Conservation (phyloP, 1,140 invertebrate species). For the Mycetomoellerius zeteki region DNA sequence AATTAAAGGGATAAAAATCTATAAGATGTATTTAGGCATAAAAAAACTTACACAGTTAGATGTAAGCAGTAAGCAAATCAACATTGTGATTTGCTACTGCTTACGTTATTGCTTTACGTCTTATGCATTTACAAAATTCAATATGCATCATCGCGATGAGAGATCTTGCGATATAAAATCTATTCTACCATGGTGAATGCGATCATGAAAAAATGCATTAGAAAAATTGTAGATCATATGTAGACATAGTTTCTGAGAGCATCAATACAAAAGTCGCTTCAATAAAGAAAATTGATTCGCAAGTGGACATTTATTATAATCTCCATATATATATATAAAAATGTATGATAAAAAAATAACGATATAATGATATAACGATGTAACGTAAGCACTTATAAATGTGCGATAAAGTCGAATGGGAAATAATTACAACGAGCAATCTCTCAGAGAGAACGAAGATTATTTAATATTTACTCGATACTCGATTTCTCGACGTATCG, state of each 20-base stretch:
- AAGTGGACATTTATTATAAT: not conserved
- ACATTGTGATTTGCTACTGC: no score
- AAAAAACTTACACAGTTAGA: no score
- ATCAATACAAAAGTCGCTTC: not conserved
- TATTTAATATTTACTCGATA: slow-evolving; percentile 36
- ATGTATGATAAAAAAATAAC: not conserved
- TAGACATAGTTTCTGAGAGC: not conserved
- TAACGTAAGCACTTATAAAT: slow-evolving; percentile 20
- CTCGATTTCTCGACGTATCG: not conserved
- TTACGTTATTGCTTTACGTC: not conserved
- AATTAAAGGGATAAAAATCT: no score
- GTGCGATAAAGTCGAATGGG: slow-evolving; percentile 11
- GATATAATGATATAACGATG: not conserved
- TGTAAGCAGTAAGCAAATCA: no score
- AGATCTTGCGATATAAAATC: not conserved
- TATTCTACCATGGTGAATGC: not conserved
- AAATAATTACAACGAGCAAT: slow-evolving; percentile 36
- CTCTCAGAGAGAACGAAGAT: not conserved
- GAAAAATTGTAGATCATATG: not conserved
- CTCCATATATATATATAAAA: not conserved
- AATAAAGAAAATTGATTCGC: not conserved
- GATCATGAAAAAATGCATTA: not conserved
- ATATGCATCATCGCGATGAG: not conserved
- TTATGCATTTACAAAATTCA: not conserved
- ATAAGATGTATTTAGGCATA: not conserved